Evolutionary conservation across 2,113 vertebrate genomes (phyloP).

Genomic region (Anolis carolinensis): DNA sequence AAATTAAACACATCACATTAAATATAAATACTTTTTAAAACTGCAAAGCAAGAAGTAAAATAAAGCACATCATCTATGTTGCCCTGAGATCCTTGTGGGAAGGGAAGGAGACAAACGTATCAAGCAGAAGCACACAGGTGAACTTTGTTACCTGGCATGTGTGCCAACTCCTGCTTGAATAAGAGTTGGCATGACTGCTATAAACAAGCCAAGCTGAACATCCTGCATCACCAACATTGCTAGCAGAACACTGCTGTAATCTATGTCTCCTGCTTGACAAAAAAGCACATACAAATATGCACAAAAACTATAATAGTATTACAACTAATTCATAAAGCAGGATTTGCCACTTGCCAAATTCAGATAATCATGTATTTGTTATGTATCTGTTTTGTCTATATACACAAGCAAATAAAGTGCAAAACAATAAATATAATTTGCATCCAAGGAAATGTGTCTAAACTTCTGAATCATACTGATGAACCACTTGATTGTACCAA

Average conservation of each 20-base stretch:
- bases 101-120: not conserved
- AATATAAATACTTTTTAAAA: not conserved
- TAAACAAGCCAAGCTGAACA: constrained; percentile 94
- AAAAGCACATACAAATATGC: not conserved
- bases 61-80: not conserved
- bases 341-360: not conserved
- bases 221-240: constrained; percentile 97
- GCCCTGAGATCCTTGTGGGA: not conserved
- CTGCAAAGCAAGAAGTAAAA: not conserved
- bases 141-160: constrained; percentile 78
- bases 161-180: constrained; percentile 86
- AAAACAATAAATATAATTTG: not conserved
- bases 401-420: not conserved
- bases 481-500: not conserved
- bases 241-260: constrained; percentile 92
- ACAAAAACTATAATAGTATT: not conserved
- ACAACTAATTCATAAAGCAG: not conserved
- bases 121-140: not conserved
- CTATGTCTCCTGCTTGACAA: constrained; percentile 83
- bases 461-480: not conserved
- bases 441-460: not conserved
- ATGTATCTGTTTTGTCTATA: not conserved
- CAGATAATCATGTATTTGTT: not conserved
- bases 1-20: not conserved
- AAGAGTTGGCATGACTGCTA: constrained; percentile 92